Base-by-base conservation (phyloP, 2,797 vertebrate species). In the Myotis daubentonii region DNA sequence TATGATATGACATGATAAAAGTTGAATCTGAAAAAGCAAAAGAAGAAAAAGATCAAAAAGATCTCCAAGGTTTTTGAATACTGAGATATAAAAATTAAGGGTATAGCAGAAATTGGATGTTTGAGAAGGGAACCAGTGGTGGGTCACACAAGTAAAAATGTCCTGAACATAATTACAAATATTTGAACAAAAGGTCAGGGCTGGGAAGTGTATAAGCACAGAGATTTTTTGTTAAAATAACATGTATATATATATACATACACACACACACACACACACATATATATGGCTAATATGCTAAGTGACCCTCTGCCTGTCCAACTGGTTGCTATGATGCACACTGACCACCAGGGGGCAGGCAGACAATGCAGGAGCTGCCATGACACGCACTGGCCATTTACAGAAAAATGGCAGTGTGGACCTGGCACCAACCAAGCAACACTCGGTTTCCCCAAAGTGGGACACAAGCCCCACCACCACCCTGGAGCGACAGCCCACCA, bases 1-100 rank as follows among this genome's bases (percentile, higher is more conserved):
- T 51, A 93, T 38, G 22, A 78, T 68, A 87, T 30, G 11, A 57
- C 20, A 60, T 13, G 17, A 89, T 49, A 87, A 94, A 90, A 53
- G 12, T 38, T 92, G 49, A 22, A 68, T 89, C 51, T 65, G 51
- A 36, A 94, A 72, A 75, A 79, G 60, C 81, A 44, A 89, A 91
- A 94, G 92, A 66, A 62, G 19, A 86, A 93, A 82, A 92, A 44
- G 28, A 23, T 38, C 9, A 55, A 68, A 84, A 71, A 68, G 8
- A 60, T 62, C 25, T n/a, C 81, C 53, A 78, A 55, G 20, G 3
- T 82, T 87, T 95, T 78, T 44, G 71, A 81, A 82, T 38, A 55
- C 1, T 22, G 36, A 92, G 23, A 79, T 33, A 87, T 16, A 65
- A 91, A 95, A 93, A 82, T 17, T 65, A 41, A 93, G 13, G 13